Evolutionary conservation across 2,113 vertebrate genomes (phyloP).

Genomic region (Pipra filicauda): DNA sequence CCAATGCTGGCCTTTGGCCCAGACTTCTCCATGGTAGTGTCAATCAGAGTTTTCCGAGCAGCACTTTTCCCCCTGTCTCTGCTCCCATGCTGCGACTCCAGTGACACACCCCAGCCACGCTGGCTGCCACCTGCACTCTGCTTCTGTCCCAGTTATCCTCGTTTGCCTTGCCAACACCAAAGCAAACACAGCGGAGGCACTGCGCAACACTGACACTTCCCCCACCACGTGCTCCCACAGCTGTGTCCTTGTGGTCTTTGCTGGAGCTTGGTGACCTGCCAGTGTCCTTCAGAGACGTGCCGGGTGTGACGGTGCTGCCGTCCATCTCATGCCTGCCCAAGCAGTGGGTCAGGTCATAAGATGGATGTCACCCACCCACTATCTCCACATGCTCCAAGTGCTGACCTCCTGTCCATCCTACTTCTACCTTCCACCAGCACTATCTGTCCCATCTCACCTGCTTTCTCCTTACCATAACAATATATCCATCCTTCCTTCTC

Average conservation of each 20-base stretch:
- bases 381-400: fast-evolving
- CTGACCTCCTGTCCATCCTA: background rate
- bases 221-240: background rate
- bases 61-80: background rate
- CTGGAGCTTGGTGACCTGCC: background rate
- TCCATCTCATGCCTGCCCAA: fast-evolving
- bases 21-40: background rate
- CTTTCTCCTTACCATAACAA: background rate
- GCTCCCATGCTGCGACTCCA: background rate
- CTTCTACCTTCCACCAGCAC: background rate
- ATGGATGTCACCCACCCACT: no score
- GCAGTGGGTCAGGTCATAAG: fast-evolving
- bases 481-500: background rate
- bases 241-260: background rate
- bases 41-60: background rate
- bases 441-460: fast-evolving
- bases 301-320: fast-evolving
- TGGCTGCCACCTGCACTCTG: background rate
- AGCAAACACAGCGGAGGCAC: background rate
- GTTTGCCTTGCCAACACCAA: background rate
- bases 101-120: background rate
- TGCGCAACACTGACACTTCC: fast-evolving
- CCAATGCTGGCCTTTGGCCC: background rate
- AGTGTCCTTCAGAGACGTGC: background rate
- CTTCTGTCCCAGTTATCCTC: background rate